Evolutionary conservation across 2,113 vertebrate genomes (phyloP), one percentile per base, ranked within the genome.

Genomic region (Barnardius zonarius): DNA sequence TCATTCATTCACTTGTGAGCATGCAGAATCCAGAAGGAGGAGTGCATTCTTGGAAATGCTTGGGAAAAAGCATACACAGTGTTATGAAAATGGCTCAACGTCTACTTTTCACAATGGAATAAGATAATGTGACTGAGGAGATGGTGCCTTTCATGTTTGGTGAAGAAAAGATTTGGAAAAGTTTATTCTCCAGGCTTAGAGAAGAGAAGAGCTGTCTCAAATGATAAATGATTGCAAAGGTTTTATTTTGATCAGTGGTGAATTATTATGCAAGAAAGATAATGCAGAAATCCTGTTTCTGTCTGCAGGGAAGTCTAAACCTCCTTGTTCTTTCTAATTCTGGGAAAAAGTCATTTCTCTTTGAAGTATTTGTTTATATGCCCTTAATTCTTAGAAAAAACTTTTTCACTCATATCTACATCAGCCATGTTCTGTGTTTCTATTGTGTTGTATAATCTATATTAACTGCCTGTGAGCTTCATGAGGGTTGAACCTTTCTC

Each of bases 321-420:
- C 23, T 80, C 22, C 37, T 80, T 87, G 18, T 63, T 88, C 66
- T 44, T 57, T 62, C 13, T 79, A 66, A 11, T 95, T 95, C 83
- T 90, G 39, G 74, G 74, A 95, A 89, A 51, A 74, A 72, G 55
- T 88, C 2, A 74, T 84, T 83, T 86, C 9, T 92, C 61, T 90
- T 83, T 75, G 70, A 95, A 80, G 25, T 75, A 12, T 44, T 83
- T 62, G 54, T 83, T 94, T 85, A 31, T 46, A 62, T 95, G 23
- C 18, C 54, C 28, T 62, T 68, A 89, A 69, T 67, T 85, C 31
- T 92, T 79, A 75, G 70, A 57, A 90, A 90, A 84, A 70, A 8
- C 23, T 19, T 66, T 78, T 73, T 63, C 27, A n/a, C 31, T 85
- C 11, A 2, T 85, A 70, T 51, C 33, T 80, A 30, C 10, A 8